A percentile compares a stretch with the other conserved stretches of the same genome.
Conservation (phyloP, 1,140 invertebrate genomes). For the Brachionus angularis region DNA sequence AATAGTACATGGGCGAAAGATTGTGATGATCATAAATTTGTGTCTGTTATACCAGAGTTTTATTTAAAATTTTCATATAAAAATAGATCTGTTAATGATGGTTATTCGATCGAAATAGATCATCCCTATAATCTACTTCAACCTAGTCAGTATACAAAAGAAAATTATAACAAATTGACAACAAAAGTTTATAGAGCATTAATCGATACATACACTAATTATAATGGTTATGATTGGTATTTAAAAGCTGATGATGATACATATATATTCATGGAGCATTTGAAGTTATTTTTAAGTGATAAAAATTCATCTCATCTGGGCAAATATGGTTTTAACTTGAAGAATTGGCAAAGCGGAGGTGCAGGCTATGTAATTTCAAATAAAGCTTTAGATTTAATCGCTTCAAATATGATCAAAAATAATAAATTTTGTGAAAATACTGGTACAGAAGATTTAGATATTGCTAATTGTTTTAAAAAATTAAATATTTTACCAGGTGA, state of each 20-base stretch:
- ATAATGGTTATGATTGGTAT: conserved; percentile 71
- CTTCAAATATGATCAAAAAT: not conserved
- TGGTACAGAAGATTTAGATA: conserved; percentile 80
- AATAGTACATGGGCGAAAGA: not conserved
- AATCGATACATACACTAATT: not conserved
- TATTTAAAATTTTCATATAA: not conserved
- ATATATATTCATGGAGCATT: conserved; percentile 64
- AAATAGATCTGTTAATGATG: not conserved
- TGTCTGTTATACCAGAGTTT: not conserved
- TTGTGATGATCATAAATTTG: not conserved
- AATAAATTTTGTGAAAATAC: not conserved
- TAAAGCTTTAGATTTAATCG: not conserved
- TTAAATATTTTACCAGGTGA: conserved; percentile 80
- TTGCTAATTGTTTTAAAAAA: conserved; percentile 82
- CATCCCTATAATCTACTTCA: not conserved
- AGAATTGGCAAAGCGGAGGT: conserved; percentile 44
- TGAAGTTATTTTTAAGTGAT: conserved; percentile 52
- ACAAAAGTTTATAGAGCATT: not conserved
- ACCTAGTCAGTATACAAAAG: not conserved
- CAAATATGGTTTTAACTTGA: not conserved
- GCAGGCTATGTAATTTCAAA: conserved; percentile 52
- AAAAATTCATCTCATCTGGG: conserved; percentile 46
- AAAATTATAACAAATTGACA: not conserved
- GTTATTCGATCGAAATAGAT: not conserved
- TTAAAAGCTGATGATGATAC: conserved; percentile 91